A percentile compares a stretch with the other conserved stretches of the same genome.
Evolutionary conservation across 2,113 vertebrate genomes (phyloP).

Genomic region (Oreotrochilus melanogaster): DNA sequence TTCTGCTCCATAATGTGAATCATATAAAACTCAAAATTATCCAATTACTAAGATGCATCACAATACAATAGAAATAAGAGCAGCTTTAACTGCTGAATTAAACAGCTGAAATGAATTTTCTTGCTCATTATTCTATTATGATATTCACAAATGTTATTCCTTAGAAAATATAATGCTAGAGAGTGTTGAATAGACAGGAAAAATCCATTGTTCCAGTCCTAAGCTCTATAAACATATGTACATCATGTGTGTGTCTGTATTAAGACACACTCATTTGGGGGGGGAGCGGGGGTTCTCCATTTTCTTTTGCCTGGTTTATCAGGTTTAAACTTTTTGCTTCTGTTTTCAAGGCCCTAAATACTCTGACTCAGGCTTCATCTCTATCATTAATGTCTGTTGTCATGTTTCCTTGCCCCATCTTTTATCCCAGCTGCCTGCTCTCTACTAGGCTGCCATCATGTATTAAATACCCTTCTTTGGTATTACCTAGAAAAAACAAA

Average conservation of each 20-base stretch:
- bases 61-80: neutral
- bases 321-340: neutral
- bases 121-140: accelerated
- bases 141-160: neutral
- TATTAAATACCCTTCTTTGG: neutral
- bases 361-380: neutral
- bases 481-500: neutral
- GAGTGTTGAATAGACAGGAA: neutral
- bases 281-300: neutral
- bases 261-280: neutral
- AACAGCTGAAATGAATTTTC: neutral
- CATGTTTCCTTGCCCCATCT: neutral
- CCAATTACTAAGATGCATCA: too few species aligned
- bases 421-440: neutral
- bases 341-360: neutral
- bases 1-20: neutral
- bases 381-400: neutral
- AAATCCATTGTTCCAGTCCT: neutral
- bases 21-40: neutral
- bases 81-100: too few species aligned
- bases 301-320: neutral
- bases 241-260: too few species aligned
- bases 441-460: neutral
- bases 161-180: neutral
- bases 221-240: neutral